These are phyloP conservation scores for Raja brachyura DNA, from an alignment of 2,113 vertebrate genomes.

Conservation along the genomic window DNA sequence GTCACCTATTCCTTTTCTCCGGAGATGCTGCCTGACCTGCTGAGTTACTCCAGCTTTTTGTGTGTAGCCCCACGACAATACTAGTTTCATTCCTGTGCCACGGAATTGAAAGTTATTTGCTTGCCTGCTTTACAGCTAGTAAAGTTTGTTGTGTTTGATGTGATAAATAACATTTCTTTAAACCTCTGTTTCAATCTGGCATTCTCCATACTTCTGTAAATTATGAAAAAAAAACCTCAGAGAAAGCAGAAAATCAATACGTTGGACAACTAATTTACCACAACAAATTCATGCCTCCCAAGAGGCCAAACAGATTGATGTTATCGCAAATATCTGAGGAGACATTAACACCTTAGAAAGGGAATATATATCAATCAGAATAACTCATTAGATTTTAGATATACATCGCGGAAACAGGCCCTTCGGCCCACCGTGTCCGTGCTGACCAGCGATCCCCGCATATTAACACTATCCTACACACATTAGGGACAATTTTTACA, in stretches of 20 bases:
- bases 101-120: background rate
- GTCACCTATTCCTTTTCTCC: no score
- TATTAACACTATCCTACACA: no score
- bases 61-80: no score
- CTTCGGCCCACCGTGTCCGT: no score
- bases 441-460: no score
- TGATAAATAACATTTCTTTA: background rate
- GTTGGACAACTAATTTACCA: conserved; percentile 13
- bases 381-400: background rate
- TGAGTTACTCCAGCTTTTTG: no score
- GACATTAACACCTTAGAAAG: background rate
- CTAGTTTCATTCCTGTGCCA: background rate
- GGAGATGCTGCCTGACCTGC: no score
- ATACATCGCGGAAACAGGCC: no score
- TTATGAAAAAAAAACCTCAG: background rate
- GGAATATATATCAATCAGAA: background rate
- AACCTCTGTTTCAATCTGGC: background rate
- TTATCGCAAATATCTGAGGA: background rate
- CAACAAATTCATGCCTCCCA: background rate
- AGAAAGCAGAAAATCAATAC: background rate
- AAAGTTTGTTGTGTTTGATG: background rate
- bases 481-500: no score
- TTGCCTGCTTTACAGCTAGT: background rate
- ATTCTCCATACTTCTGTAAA: background rate
- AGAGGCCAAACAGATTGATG: background rate